phyloP scores from a whole-genome alignment of 2,888 invertebrate species.

The Trissolcus japonicus region DNA sequence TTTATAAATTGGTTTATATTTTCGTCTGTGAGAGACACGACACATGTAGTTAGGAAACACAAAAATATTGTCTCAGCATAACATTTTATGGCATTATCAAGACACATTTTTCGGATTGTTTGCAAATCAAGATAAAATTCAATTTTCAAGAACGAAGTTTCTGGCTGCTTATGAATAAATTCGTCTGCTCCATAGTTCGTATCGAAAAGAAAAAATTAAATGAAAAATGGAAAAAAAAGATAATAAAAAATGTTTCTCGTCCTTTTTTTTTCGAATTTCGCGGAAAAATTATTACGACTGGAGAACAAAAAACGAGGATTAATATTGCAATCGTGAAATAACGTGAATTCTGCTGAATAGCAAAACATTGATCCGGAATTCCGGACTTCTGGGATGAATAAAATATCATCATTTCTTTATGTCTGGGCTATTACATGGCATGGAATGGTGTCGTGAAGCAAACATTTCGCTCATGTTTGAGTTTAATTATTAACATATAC shows the following conservation, averaged over 20 bases:
- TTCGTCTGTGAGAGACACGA: no score
- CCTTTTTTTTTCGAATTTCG: no score
- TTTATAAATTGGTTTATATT: no score
- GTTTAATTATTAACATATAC: background rate
- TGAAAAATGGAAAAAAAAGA: no score
- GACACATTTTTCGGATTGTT: background rate
- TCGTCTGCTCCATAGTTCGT: no score
- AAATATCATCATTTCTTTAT: conserved; percentile 22
- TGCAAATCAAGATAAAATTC: no score
- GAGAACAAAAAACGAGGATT: background rate
- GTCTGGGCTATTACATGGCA: background rate
- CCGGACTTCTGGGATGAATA: conserved; percentile 16
- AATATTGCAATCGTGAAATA: conserved; percentile 24
- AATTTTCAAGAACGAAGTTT: no score
- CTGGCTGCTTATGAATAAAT: no score
- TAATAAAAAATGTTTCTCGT: no score
- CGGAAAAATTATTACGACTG: no score
- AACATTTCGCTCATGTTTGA: background rate
- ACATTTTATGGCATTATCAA: background rate
- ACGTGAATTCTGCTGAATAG: conserved; percentile 5
- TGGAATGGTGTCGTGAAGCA: background rate
- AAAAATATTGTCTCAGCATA: background rate
- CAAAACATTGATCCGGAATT: conserved; percentile 25
- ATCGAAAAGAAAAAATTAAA: no score
- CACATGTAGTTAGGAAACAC: background rate